Evolutionary conservation across 2,797 vertebrate genomes (phyloP), one percentile per base, ranked within the genome.

Genomic region (Chloroceryle inda): DNA sequence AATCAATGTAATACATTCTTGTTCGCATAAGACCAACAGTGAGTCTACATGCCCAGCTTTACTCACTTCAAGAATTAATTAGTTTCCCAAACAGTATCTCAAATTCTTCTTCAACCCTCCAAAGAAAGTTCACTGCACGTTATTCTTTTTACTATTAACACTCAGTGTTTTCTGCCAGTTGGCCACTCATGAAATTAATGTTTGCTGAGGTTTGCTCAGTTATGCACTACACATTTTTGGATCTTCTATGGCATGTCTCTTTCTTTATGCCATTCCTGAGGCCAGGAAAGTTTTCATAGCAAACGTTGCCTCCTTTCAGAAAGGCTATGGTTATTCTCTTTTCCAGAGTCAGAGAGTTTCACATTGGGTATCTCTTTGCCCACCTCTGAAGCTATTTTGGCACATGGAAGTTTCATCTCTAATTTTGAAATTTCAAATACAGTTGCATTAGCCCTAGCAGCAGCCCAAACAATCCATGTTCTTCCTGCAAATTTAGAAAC

Each of bases 21-120:
- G 40, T 29, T 50, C 7, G 1, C 20, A 0, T 49, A 82, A 59
- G 40, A 74, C 20, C 62, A 82, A 11, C 0, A 2, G 18, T 1
- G 0, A 11, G 4, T 33, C 71, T 73, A 49, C 20, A 42, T 49
- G 66, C 13, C 14, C 35, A 64, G 66, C 12, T 44, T 68, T 58
- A 63, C 5, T 42, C 11, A 18, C 47, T 58, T 73, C 61, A 50
- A 44, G 14, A 80, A 94, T 26, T 53, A 53, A 53, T 44, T 74
- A 24, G 23, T 88, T 85, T 72, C 37, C 38, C 33, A 62, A 62
- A n/a, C 7, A 40, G 11, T 40, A 45, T 5, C 35, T 20, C 31
- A 69, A 53, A 72, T 58, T 50, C n/a, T 66, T 80, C 64, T 62
- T 24, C 42, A 91, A 9, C 13, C 5, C 15, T 33, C 16, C 22